A percentile compares a stretch with the other conserved stretches of the same genome.
These are phyloP conservation scores for Cyclina sinensis DNA, from an alignment of 1,140 invertebrate species.

Conservation along the genomic window DNA sequence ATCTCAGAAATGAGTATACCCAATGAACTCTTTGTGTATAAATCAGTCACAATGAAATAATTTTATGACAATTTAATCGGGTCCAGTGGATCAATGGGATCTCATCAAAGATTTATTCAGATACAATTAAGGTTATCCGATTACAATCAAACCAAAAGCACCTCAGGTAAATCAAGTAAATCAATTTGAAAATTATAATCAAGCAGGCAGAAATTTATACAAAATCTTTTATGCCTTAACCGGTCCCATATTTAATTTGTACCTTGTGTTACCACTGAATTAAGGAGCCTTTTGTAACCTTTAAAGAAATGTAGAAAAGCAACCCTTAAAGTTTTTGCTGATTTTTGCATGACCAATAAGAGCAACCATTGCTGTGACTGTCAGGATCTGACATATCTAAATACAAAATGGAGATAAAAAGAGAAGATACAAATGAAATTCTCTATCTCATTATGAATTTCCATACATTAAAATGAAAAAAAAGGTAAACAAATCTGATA, in stretches of 20 bases:
- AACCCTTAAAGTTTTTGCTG: too few relatives aligned
- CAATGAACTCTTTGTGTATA: slow-evolving; percentile 29
- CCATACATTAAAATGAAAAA: too few relatives aligned
- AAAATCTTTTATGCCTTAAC: neutral
- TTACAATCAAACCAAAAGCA: slow-evolving; percentile 53
- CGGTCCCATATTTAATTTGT: neutral
- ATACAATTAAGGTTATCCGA: slow-evolving; percentile 51
- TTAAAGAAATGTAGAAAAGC: too few relatives aligned
- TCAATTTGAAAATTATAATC: slow-evolving; percentile 46
- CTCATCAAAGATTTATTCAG: slow-evolving; percentile 57
- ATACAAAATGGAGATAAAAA: neutral
- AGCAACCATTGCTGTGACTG: neutral
- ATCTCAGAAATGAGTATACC: slow-evolving; percentile 6
- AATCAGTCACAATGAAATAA: slow-evolving; percentile 44
- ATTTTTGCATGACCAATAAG: neutral
- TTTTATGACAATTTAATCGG: slow-evolving; percentile 65
- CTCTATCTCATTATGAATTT: too few relatives aligned
- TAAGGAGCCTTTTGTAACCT: too few relatives aligned
- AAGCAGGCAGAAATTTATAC: slow-evolving; percentile 6
- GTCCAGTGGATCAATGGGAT: slow-evolving; percentile 50
- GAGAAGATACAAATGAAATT: neutral
- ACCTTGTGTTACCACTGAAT: neutral
- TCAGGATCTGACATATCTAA: neutral
- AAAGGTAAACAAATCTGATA: too few relatives aligned
- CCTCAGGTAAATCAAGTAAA: slow-evolving; percentile 50